Conservation (phyloP, 2,797 vertebrate species). For the Lacerta bilineata region DNA sequence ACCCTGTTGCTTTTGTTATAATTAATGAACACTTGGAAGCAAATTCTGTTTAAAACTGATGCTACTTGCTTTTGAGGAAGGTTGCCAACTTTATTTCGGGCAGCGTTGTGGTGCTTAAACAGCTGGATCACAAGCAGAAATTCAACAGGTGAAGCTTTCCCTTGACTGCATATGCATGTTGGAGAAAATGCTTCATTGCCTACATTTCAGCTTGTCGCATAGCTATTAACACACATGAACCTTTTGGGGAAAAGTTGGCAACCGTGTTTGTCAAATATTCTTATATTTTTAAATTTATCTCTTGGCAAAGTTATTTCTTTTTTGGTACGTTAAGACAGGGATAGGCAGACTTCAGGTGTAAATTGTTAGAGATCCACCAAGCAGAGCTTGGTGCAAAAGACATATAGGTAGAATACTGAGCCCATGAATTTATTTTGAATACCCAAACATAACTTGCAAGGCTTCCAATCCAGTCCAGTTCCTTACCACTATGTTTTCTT, state of each 20-base stretch:
- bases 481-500: no score
- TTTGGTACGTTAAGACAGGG: neutral
- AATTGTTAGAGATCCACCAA: no score
- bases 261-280: neutral
- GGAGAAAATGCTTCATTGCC: neutral
- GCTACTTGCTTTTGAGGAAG: neutral
- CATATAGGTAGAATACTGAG: no score
- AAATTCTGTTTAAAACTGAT: neutral
- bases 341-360: no score
- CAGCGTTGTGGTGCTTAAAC: neutral
- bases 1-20: neutral
- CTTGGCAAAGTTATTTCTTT: neutral
- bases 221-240: neutral
- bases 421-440: no score
- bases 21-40: neutral
- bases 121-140: neutral
- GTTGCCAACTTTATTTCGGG: neutral
- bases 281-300: neutral
- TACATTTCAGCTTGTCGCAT: neutral
- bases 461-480: no score
- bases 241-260: neutral
- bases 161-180: neutral
- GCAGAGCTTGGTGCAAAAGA: no score
- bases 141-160: neutral
- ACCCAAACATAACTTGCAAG: no score